These are phyloP conservation scores for Bos javanicus DNA, from an alignment of 2,113 vertebrate species.

Conservation along the genomic window DNA sequence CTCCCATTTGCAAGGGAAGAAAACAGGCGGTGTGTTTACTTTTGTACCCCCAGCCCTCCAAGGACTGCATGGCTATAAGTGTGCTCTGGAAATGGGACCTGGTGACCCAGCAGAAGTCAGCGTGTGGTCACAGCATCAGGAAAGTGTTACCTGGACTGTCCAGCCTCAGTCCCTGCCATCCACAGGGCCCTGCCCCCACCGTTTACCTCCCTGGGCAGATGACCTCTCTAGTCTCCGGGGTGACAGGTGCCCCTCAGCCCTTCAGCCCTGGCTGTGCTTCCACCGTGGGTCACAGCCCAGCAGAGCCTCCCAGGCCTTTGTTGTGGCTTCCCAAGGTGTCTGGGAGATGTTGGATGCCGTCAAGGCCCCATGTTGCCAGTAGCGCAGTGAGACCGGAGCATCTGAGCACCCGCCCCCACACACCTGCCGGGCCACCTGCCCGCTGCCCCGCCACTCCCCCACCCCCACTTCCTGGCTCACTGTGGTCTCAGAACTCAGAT, in stretches of 20 bases:
- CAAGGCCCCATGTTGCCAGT: constrained; percentile 38
- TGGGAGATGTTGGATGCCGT: not conserved
- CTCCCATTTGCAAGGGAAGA: not conserved
- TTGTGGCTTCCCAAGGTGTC: constrained; percentile 38
- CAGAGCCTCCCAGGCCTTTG: not conserved
- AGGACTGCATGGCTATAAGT: not conserved
- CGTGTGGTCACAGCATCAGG: not conserved
- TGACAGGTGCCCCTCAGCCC: not conserved
- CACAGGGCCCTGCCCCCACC: not conserved
- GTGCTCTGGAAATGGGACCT: not conserved
- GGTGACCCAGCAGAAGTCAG: not conserved
- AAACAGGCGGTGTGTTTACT: not conserved
- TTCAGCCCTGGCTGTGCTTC: not conserved
- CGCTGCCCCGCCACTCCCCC: not conserved
- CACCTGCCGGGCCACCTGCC: constrained; percentile 61
- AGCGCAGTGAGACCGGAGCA: not conserved
- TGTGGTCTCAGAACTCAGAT: not conserved
- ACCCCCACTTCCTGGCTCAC: not conserved
- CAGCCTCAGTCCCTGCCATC: not conserved
- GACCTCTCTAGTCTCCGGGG: not conserved
- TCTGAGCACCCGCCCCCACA: not conserved
- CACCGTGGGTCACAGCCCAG: not conserved
- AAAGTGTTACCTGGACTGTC: not conserved
- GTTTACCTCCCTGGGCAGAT: not conserved
- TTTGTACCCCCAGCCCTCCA: not conserved